These are phyloP conservation scores for Cacoxenus indagator DNA, from an alignment of 2,888 invertebrate species.

Conservation along the genomic window DNA sequence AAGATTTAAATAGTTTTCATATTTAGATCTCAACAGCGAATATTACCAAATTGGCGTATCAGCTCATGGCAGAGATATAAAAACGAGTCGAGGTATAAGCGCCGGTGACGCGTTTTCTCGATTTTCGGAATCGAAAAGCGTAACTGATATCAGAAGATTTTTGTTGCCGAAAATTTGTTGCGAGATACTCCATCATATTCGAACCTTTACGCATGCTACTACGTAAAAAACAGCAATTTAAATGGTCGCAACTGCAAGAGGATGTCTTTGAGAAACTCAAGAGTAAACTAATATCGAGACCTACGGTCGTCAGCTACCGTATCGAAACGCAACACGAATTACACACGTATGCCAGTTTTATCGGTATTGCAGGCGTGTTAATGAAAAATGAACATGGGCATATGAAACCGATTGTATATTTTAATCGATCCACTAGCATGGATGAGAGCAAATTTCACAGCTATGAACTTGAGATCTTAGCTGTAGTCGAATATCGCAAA, in stretches of 20 bases:
- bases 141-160: constrained; percentile 31
- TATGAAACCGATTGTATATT: constrained; percentile 20
- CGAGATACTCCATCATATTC: constrained; percentile 27
- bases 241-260: constrained; percentile 3
- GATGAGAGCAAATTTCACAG: background rate
- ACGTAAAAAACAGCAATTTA: background rate
- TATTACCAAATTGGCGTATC: too few relatives aligned
- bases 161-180: constrained; percentile 37
- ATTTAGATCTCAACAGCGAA: constrained; percentile 21
- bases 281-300: background rate
- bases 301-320: background rate
- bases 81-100: background rate
- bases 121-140: constrained; percentile 24
- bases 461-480: constrained; percentile 18
- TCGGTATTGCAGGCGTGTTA: constrained; percentile 6
- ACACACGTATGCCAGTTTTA: constrained; percentile 10
- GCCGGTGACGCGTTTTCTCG: background rate
- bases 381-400: constrained; percentile 10
- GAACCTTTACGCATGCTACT: constrained; percentile 17
- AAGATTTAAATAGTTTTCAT: constrained; percentile 24
- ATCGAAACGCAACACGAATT: constrained; percentile 12
- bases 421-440: background rate
- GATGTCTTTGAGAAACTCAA: background rate
- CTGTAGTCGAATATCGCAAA: constrained; percentile 16
- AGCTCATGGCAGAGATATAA: background rate